Base-by-base conservation (phyloP, 2,797 vertebrate species). In the Setipinna tenuifilis region DNA sequence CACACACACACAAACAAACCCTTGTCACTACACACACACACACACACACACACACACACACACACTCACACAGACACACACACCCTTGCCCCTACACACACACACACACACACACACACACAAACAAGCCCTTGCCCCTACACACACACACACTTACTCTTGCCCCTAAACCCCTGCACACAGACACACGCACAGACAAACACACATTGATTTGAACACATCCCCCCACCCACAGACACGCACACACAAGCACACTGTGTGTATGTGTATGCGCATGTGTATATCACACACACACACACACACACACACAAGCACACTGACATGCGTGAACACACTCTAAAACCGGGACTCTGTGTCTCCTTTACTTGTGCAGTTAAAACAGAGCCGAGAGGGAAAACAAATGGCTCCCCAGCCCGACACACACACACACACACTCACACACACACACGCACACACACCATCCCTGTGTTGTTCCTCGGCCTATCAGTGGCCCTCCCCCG, bases 341-440 rank as follows among this genome's bases (percentile, higher is more conserved):
- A 41, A 41, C 2, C 35, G 5, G 2, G 35, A 2, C 35, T 41
- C 35, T 5, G 2, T 41, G 35, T 41, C 35, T 41, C 35, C 35
- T 41, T 5, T 5, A 41, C 35, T 41, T 41, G 35, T 41, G 35
- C 35, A 41, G 35, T 41, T 41, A 41, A 41, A 41, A 41, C 35
- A 2, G 35, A 41, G 35, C 35, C 35, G 5, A 41, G 35, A 2
- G 35, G 35, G 35, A 41, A 41, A 41, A 41, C 35, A 41, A 41
- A 41, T 41, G 35, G 35, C 35, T 41, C 35, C 35, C 35, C 50
- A 54, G 50, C 7, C 50, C 7, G 1, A 54, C 46, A 83, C 57
- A 83, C 25, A 83, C 48, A 83, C 57, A 83, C 35, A 65, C 28
- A 83, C 58, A 65, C 58, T 68, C 17, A 68, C 17, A 61, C 10